Base-by-base conservation (phyloP, 2,888 invertebrate genomes). In the Agelastica alni region DNA sequence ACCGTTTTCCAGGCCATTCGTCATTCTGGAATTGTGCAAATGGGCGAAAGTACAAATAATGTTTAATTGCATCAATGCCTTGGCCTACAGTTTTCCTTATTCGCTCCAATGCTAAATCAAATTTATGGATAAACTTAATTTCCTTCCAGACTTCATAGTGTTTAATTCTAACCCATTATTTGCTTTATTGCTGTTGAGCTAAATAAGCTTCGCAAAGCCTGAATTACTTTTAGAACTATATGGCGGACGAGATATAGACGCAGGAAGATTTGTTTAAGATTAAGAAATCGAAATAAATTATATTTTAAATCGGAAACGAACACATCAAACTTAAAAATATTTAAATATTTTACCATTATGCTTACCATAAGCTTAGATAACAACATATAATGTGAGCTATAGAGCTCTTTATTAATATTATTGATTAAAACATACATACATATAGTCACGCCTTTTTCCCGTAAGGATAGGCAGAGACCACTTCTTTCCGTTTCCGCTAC, bases 121-220 rank as follows among this genome's bases (percentile, higher is more conserved):
- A 77, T 77, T 77, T 77, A 77, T 77, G 76, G 75, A 75, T 74
- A 76, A 77, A 77, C 76, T 77, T 77, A 76, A 76, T 76, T 75
- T 75, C 71, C 72, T 72, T 71, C 73, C 67, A 68, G 70, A 71
- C 71, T 72, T 72, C 71, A 71, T 70, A 70, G 72, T 73, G 73
- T 74, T 73, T 73, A 75, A 73, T 73, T 74, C 71, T 70, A 67
- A 69, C 68, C 72, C 72, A 67, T 73, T 74, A 73, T 72, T 73
- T 73, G 73, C 70, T 74, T 73, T 73, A 75, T 71, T 70, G 68
- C 70, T 63, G 36, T 34, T 46, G 36, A 65, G 64, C 67, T 67
- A 67, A 70, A 69, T 67, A 61, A 62, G 62, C 62, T 42, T 53
- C 44, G 51, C 43, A 49, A 41, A 32, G 53, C 49, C 51, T 48